phyloP scores from a whole-genome alignment of 1,140 invertebrate genomes.

The Camponotus pennsylvanicus region DNA sequence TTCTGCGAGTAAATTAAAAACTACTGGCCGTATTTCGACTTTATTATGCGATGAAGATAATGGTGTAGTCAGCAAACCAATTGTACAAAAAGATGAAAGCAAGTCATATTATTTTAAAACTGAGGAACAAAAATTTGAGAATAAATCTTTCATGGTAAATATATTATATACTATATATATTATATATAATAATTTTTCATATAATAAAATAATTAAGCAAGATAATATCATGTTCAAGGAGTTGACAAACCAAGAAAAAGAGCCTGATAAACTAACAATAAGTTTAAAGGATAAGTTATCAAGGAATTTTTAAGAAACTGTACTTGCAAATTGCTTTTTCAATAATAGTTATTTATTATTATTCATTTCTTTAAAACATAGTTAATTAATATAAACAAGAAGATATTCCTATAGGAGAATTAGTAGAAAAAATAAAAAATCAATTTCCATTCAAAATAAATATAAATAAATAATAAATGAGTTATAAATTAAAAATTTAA shows the following conservation, averaged over 20 bases:
- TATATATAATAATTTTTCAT: neutral
- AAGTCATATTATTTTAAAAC: constrained; percentile 40
- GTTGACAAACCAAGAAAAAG: neutral
- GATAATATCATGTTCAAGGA: neutral
- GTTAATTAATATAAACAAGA: constrained; percentile 28
- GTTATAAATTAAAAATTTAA: constrained; percentile 7
- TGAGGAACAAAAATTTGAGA: neutral
- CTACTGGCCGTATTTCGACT: neutral
- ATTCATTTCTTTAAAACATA: constrained; percentile 35
- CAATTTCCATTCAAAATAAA: constrained; percentile 14
- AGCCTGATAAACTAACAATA: neutral
- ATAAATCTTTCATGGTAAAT: neutral
- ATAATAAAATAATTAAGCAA: neutral
- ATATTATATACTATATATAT: neutral
- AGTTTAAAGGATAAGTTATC: constrained; percentile 56
- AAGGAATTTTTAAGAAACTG: neutral
- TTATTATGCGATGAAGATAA: constrained; percentile 2
- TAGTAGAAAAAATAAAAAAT: neutral
- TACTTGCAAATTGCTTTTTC: neutral
- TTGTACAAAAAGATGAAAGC: neutral
- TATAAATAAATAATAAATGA: constrained; percentile 6
- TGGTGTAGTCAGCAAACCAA: neutral
- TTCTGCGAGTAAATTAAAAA: neutral
- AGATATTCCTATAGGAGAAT: constrained; percentile 28
- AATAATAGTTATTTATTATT: constrained; percentile 42